A percentile compares a stretch with the other conserved stretches of the same genome.
These are phyloP conservation scores for Metacarcinus magister DNA, from an alignment of 2,888 invertebrate species.

Conservation along the genomic window DNA sequence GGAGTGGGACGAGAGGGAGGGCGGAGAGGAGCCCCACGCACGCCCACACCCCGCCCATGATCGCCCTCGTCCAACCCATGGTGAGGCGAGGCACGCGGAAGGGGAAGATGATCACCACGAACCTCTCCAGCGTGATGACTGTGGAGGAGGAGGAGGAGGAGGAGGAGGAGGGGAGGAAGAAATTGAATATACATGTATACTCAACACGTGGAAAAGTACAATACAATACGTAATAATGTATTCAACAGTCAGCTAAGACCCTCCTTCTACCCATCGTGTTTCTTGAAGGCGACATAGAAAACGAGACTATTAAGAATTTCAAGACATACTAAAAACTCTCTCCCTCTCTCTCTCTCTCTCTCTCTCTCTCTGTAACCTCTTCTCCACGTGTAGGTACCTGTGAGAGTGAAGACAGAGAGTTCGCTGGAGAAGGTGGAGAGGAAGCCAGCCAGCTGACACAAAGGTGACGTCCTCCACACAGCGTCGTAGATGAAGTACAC, in stretches of 20 bases:
- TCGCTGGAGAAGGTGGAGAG: slow-evolving; percentile 85
- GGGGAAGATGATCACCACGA: slow-evolving; percentile 85
- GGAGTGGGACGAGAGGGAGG: slow-evolving; percentile 84
- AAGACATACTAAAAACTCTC: no score
- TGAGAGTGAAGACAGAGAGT: slow-evolving; percentile 85
- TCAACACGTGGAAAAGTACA: no score
- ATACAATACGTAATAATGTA: no score
- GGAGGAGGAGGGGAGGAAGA: neutral
- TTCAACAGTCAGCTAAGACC: no score
- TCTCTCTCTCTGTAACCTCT: neutral
- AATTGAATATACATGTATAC: no score
- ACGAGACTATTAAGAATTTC: no score
- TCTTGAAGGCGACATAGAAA: no score
- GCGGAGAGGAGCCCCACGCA: slow-evolving; percentile 84
- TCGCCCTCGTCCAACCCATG: slow-evolving; percentile 84
- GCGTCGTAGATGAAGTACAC: slow-evolving; percentile 85
- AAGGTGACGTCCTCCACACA: slow-evolving; percentile 84
- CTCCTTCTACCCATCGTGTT: no score
- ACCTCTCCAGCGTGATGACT: slow-evolving; percentile 85
- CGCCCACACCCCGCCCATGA: slow-evolving; percentile 84
- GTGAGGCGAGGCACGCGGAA: slow-evolving; percentile 84
- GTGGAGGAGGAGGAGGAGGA: slow-evolving; percentile 47
- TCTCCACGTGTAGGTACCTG: slow-evolving; percentile 83
- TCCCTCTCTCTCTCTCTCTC: neutral
- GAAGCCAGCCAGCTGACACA: slow-evolving; percentile 85